These are phyloP conservation scores for Parnassius orleans DNA, from an alignment of 2,888 invertebrate species.

Conservation along the genomic window DNA sequence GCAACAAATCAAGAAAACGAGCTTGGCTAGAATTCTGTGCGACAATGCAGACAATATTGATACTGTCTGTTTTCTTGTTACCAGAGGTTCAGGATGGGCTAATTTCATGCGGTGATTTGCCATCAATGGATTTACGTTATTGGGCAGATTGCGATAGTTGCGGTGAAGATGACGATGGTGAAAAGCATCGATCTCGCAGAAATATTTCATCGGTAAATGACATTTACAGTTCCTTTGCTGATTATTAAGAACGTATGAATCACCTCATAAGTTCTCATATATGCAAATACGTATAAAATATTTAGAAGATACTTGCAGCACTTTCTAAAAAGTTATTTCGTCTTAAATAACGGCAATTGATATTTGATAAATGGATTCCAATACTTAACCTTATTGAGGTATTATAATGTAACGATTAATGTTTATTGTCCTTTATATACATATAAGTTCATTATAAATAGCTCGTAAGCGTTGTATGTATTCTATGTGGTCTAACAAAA, in stretches of 20 bases:
- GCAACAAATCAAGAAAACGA: conserved; percentile 90
- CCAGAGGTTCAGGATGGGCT: conserved; percentile 85
- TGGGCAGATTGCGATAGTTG: conserved; percentile 91
- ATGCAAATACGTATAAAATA: conserved; percentile 51
- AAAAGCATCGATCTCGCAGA: conserved; percentile 47
- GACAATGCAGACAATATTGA: conserved; percentile 96
- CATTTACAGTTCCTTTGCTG: conserved; percentile 27
- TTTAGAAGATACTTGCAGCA: conserved; percentile 52
- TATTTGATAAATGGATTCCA: neutral
- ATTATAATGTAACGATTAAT: neutral
- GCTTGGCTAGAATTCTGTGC: conserved; percentile 92
- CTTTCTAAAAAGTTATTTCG: conserved; percentile 41
- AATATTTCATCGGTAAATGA: conserved; percentile 28
- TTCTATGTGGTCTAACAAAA: conserved; percentile 53
- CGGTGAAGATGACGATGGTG: conserved; percentile 45
- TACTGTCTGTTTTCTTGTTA: conserved; percentile 87
- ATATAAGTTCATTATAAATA: neutral
- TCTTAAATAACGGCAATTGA: neutral
- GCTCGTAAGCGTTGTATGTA: conserved; percentile 22
- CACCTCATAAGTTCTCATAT: conserved; percentile 49
- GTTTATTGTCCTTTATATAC: neutral
- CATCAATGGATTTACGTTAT: conserved; percentile 86
- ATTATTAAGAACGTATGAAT: conserved; percentile 45
- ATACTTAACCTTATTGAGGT: too few relatives aligned
- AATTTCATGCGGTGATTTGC: conserved; percentile 85